A percentile compares a stretch with the other conserved stretches of the same genome.
These are phyloP conservation scores for Alligator sinensis DNA, from an alignment of 2,113 vertebrate genomes.

Conservation along the genomic window DNA sequence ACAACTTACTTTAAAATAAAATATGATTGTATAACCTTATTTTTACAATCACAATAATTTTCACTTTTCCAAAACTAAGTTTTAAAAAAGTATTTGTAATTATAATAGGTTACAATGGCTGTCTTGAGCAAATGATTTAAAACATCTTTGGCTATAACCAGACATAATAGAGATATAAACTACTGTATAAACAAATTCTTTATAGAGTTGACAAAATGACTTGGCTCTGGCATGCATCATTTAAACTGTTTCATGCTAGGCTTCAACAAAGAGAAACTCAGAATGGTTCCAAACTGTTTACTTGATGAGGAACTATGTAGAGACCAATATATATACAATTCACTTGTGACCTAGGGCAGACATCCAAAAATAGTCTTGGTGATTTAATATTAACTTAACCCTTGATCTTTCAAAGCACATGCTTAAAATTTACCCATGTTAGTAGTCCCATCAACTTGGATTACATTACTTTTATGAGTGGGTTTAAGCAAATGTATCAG, in stretches of 20 bases:
- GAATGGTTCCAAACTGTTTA: not conserved
- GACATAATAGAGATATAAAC: not conserved
- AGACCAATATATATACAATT: not conserved
- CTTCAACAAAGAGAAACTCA: not conserved
- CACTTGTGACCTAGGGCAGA: not conserved
- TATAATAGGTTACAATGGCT: not conserved
- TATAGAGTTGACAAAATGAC: constrained; percentile 13
- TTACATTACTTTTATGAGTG: not conserved
- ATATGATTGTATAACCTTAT: not conserved
- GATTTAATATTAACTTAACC: not conserved
- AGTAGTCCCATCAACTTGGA: not conserved
- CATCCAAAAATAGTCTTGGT: not conserved
- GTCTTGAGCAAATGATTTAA: not conserved
- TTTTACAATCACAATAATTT: not conserved
- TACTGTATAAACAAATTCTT: not conserved
- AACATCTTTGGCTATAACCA: not conserved
- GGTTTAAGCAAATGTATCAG: not conserved
- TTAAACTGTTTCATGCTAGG: not conserved
- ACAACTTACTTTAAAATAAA: not conserved
- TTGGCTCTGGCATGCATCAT: not conserved
- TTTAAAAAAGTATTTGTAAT: not conserved
- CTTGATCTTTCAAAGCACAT: not conserved
- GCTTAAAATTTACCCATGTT: not conserved
- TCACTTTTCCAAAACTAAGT: not conserved
- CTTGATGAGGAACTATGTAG: not conserved